phyloP scores from a whole-genome alignment of 2,888 invertebrate genomes.

The Agyllia agylla region DNA sequence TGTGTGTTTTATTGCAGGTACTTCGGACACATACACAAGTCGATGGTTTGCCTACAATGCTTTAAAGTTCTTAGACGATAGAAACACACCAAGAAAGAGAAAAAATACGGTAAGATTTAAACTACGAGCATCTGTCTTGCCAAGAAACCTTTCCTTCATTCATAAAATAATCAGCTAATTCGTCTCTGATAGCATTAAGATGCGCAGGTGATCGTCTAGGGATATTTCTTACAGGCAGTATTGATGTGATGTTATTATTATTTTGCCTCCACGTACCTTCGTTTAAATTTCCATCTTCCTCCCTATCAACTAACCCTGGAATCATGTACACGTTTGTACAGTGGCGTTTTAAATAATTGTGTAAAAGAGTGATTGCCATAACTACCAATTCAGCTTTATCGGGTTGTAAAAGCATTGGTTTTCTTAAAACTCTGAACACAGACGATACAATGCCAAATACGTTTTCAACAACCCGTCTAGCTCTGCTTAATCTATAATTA shows the following conservation, averaged over 20 bases:
- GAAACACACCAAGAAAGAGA: conserved; percentile 40
- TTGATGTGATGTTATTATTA: conserved; percentile 50
- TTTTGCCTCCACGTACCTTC: conserved; percentile 36
- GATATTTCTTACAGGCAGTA: conserved; percentile 54
- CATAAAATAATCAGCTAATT: conserved; percentile 67
- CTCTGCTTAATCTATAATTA: conserved; percentile 78
- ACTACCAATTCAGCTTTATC: conserved; percentile 40
- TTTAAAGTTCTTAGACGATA: conserved; percentile 68
- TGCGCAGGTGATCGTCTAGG: conserved; percentile 63
- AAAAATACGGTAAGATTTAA: neutral
- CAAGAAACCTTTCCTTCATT: conserved; percentile 49
- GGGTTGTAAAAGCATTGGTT: conserved; percentile 43
- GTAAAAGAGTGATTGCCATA: conserved; percentile 27
- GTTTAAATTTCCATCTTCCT: neutral
- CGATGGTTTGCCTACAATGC: conserved; percentile 71
- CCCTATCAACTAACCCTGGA: neutral
- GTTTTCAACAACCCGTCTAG: conserved; percentile 77
- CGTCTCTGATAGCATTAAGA: conserved; percentile 66
- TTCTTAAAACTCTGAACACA: conserved; percentile 32
- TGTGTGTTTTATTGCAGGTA: neutral
- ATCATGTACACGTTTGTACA: neutral
- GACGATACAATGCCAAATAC: conserved; percentile 74
- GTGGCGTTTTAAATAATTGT: neutral
- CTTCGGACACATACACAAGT: conserved; percentile 70
- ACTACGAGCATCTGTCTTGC: neutral